phyloP scores from a whole-genome alignment of 2,888 invertebrate genomes.

The Tipula helvola region DNA sequence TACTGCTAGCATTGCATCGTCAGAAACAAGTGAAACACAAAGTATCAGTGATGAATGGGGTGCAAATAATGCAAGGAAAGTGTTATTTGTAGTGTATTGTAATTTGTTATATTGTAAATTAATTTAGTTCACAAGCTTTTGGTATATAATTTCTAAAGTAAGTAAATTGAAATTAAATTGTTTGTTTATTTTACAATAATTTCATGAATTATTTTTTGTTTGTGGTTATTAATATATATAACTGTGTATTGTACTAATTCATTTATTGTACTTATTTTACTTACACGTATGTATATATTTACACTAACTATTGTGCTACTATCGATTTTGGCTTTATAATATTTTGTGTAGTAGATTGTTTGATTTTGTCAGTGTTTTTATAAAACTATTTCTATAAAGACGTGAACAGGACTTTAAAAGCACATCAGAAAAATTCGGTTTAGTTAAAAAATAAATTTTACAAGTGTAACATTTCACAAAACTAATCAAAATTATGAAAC shows the following conservation, averaged over 20 bases:
- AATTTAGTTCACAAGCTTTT: background rate
- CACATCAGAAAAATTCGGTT: too few species aligned
- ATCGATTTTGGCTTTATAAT: background rate
- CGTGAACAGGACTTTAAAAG: too few species aligned
- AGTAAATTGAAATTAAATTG: background rate
- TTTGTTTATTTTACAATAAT: background rate
- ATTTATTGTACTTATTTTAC: background rate
- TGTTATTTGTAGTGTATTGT: background rate
- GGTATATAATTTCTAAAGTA: background rate
- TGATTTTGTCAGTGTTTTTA: background rate
- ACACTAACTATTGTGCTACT: background rate
- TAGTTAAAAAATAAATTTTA: too few species aligned
- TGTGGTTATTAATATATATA: background rate
- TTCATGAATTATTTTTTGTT: background rate
- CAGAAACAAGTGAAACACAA: conserved; percentile 31
- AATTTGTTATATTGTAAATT: background rate
- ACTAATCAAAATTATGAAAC: too few species aligned
- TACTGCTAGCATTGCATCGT: conserved; percentile 25
- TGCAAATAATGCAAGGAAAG: conserved; percentile 11
- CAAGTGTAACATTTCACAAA: too few species aligned
- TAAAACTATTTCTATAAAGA: too few species aligned
- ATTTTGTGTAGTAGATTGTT: background rate
- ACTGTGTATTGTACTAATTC: background rate
- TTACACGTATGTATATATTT: background rate
- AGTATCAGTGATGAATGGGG: conserved; percentile 27